Conservation (phyloP, 2,888 invertebrate species). For the Ormyrus rosae region DNA sequence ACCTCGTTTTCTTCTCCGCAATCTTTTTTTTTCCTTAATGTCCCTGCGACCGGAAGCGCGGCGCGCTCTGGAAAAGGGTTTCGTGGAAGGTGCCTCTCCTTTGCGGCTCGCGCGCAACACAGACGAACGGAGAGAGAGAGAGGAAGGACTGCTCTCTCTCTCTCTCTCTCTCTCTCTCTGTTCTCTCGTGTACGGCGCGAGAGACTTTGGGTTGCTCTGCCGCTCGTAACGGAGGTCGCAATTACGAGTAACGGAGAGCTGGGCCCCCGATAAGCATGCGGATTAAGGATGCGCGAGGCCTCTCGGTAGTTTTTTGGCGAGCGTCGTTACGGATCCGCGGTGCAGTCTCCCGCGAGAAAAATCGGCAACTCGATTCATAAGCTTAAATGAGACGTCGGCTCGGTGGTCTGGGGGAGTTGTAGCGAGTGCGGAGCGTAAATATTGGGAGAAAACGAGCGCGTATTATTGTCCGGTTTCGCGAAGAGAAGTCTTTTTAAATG, state of each 20-base stretch:
- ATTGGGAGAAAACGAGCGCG: too few species aligned
- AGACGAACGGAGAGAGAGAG: not conserved
- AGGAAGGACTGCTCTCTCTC: constrained; percentile 14
- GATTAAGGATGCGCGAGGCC: constrained; percentile 47
- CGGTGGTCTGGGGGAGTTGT: too few species aligned
- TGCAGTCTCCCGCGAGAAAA: too few species aligned
- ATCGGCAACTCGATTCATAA: too few species aligned
- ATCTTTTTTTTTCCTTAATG: constrained; percentile 46
- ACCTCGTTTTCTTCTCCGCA: constrained; percentile 15
- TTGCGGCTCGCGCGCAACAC: constrained; percentile 25
- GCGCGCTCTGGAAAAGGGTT: constrained; percentile 56
- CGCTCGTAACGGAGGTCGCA: constrained; percentile 53
- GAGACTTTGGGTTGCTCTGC: constrained; percentile 34
- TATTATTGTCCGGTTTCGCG: too few species aligned
- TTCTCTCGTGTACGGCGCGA: not conserved
- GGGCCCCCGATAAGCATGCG: constrained; percentile 45
- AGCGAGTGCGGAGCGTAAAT: too few species aligned
- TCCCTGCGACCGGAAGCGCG: constrained; percentile 56
- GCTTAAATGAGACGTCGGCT: too few species aligned
- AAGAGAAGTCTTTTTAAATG: too few species aligned
- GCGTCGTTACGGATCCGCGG: too few species aligned
- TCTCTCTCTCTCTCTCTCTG: too few species aligned
- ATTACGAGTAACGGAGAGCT: constrained; percentile 56
- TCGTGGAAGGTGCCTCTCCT: constrained; percentile 49
- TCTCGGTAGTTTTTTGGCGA: not conserved